Evolutionary conservation across 1,140 invertebrate species (phyloP).

Genomic region (Brachionus calyciflorus): DNA sequence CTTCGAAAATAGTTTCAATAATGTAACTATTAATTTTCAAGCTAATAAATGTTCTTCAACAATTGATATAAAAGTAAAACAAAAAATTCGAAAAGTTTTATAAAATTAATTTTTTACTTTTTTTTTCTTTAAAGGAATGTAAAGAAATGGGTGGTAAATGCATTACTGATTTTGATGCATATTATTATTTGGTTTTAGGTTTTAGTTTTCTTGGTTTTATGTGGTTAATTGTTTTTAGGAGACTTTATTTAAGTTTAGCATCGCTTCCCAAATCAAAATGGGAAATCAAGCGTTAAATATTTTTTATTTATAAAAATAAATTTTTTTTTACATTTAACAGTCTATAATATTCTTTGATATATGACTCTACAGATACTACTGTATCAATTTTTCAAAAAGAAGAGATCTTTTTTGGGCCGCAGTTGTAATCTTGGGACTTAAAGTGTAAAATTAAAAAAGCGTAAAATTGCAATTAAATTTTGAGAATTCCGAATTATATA

Average conservation of each 20-base stretch:
- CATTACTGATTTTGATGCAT: conserved; percentile 75
- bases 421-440: too few species aligned
- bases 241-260: background rate
- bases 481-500: too few species aligned
- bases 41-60: background rate
- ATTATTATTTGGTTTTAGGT: conserved; percentile 78
- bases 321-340: too few species aligned
- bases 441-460: too few species aligned
- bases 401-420: too few species aligned
- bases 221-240: conserved; percentile 64
- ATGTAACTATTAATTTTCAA: background rate
- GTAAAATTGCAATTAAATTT: too few species aligned
- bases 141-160: conserved; percentile 69
- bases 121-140: conserved; percentile 62
- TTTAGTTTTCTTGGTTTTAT: conserved; percentile 77
- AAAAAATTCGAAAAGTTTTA: background rate
- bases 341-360: too few species aligned
- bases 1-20: too few species aligned
- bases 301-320: background rate
- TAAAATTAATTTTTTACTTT: background rate
- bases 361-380: too few species aligned
- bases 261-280: conserved; percentile 27
- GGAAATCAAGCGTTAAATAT: too few species aligned
- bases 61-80: background rate
- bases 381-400: too few species aligned